Evolutionary conservation across 2,888 invertebrate genomes (phyloP), one percentile per base, ranked within the genome.

Genomic region (Frankliniella intonsa): DNA sequence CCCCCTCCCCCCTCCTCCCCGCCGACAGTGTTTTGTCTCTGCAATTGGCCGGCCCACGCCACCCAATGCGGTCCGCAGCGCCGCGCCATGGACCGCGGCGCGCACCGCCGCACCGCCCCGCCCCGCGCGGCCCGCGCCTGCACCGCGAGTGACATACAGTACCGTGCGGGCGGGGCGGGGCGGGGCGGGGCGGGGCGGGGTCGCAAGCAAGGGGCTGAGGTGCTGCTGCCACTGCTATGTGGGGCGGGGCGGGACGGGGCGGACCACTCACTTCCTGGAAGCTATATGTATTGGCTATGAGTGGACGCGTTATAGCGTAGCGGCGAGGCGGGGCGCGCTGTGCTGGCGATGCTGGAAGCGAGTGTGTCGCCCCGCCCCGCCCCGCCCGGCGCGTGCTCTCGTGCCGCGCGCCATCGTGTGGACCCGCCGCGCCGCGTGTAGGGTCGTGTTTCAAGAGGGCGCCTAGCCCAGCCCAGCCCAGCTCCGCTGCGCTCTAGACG

Each of bases 1-100:
- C 76, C 69, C 80, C 81, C 81, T 51, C 80, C 81, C 65, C 81
- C 38, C n/a, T 80, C 50, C 80, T 80, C 14, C 55, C 55, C n/a
- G 19, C 17, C 14, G n/a, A n/a, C 69, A 76, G 69, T 76, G 69
- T 76, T 76, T 25, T 76, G 69, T 76, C 69, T 76, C 69, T 11
- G 69, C 69, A 76, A 76, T 76, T 76, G 69, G 69, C 69, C 12
- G 14, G 55, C 55, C 55, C 55, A 55, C 55, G 55, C 55, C 14
- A 14, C 55, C 17, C 55, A 55, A 19, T 55, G 55, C 55, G 14
- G 55, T 12, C 14, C 25, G 80, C 25, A 49, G 49, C 38, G 80
- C 17, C 19, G 80, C 19, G 19, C 49, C 38, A 25, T 19, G 19
- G 80, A 17, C 19, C 14, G 80, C 38, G 17, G 17, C 80, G 80